Percentiles rank a stretch among this genome's conserved stretches.
These are phyloP conservation scores for Lepisosteus osseus DNA, from an alignment of 2,113 vertebrate species.

Conservation along the genomic window DNA sequence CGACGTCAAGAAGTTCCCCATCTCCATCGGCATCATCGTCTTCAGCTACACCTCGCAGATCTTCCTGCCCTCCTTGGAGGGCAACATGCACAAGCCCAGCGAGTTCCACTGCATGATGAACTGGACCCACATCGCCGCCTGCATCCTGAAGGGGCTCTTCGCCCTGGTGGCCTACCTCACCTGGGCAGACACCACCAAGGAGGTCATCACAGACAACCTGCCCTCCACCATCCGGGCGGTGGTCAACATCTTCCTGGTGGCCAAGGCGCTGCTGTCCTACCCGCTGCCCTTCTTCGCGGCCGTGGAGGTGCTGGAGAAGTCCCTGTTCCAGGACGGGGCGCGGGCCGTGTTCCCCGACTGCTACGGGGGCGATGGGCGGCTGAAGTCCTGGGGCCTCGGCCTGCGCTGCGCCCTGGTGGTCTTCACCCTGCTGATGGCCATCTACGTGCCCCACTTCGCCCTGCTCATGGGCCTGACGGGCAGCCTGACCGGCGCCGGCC, in stretches of 20 bases:
- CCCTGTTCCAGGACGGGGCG: conserved; percentile 86
- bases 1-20: conserved; percentile 98
- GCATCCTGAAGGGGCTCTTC: conserved; percentile 95
- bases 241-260: conserved; percentile 93
- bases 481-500: conserved; percentile 92
- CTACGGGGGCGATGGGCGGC: conserved; percentile 86
- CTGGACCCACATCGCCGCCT: conserved; percentile 97
- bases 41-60: conserved; percentile 99
- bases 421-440: conserved; percentile 96
- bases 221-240: conserved; percentile 91
- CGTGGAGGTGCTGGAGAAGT: conserved; percentile 90
- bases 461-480: conserved; percentile 97
- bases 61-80: conserved; percentile 95
- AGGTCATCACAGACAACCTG: conserved; percentile 97
- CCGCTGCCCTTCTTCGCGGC: conserved; percentile 96
- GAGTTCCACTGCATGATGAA: conserved; percentile 99
- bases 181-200: conserved; percentile 96
- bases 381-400: conserved; percentile 91
- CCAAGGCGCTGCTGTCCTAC: conserved; percentile 94
- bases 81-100: conserved; percentile 91
- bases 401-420: conserved; percentile 90
- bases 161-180: conserved; percentile 94
- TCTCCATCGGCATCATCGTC: conserved; percentile 97
- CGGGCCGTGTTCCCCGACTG: conserved; percentile 87
- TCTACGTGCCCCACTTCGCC: conserved; percentile 95